These are phyloP conservation scores for Tachuris rubrigastra DNA, from an alignment of 2,113 vertebrate species.

Conservation along the genomic window DNA sequence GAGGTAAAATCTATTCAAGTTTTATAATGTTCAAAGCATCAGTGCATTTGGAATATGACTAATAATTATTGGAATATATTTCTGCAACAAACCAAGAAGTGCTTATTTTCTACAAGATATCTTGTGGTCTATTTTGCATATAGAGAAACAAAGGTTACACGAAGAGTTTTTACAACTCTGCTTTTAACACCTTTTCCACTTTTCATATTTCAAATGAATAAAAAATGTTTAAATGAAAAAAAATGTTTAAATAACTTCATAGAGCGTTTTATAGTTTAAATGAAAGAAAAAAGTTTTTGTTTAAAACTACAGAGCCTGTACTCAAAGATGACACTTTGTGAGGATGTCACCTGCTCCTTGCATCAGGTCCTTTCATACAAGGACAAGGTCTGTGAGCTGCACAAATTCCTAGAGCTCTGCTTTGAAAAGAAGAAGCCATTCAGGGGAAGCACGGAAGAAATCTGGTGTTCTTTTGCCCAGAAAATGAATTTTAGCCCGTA, in stretches of 20 bases:
- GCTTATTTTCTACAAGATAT: not conserved
- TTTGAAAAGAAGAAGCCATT: not conserved
- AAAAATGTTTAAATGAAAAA: not conserved
- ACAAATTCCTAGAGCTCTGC: not conserved
- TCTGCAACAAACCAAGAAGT: not conserved
- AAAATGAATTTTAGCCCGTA: not conserved
- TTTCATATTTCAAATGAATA: not conserved
- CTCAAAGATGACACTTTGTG: not conserved
- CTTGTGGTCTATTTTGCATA: not conserved
- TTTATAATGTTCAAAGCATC: not conserved
- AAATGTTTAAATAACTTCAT: not conserved
- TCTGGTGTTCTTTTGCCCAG: not conserved
- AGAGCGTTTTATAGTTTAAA: not conserved
- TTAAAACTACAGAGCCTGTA: not conserved
- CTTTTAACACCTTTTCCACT: not conserved
- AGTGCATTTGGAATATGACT: not conserved
- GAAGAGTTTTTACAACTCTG: not conserved
- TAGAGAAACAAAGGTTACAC: not conserved
- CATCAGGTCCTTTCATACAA: not conserved
- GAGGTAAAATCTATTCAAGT: not conserved
- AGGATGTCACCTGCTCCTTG: not conserved
- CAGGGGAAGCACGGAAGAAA: not conserved
- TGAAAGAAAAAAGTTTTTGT: not conserved
- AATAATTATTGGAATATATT: not conserved
- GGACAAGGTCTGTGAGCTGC: not conserved